A percentile compares a stretch with the other conserved stretches of the same genome.
phyloP scores from a whole-genome alignment of 2,797 vertebrate species.

The Vireo griseus region DNA sequence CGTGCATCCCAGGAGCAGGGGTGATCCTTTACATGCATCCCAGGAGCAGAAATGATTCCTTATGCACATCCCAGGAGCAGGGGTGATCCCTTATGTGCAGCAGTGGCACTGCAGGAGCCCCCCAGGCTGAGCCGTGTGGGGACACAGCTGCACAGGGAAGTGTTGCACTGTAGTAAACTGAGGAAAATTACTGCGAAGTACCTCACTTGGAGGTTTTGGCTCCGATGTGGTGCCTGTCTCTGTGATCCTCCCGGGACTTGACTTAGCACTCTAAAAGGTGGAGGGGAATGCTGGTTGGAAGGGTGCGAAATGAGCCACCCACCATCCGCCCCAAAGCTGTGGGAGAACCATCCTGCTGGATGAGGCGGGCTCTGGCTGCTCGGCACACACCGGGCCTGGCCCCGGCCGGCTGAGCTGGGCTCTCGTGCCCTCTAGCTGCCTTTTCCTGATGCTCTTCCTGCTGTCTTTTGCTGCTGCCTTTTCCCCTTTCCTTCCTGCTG shows the following conservation, averaged over 20 bases:
- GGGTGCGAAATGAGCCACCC: background rate
- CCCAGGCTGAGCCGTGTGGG: background rate
- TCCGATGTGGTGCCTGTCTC: background rate
- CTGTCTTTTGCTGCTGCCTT: too few relatives aligned
- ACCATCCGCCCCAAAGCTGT: accelerated
- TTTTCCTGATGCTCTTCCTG: background rate
- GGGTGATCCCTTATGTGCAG: accelerated
- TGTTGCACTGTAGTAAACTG: background rate
- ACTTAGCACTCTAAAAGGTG: accelerated
- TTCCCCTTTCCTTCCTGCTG: background rate
- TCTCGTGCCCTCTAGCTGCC: background rate
- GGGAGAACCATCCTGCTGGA: accelerated
- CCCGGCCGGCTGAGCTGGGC: accelerated
- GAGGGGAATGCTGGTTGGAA: background rate
- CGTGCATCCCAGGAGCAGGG: background rate
- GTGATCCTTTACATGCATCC: background rate
- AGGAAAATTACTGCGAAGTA: background rate
- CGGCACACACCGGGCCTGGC: accelerated
- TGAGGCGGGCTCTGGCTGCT: accelerated
- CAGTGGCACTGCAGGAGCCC: background rate
- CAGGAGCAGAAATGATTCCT: background rate
- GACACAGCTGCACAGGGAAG: background rate
- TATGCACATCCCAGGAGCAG: background rate
- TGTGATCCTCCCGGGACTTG: background rate
- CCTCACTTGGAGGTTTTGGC: background rate